Evolutionary conservation across 2,888 invertebrate species (phyloP), one percentile per base, ranked within the genome.

Genomic region (Lamproptera curius): DNA sequence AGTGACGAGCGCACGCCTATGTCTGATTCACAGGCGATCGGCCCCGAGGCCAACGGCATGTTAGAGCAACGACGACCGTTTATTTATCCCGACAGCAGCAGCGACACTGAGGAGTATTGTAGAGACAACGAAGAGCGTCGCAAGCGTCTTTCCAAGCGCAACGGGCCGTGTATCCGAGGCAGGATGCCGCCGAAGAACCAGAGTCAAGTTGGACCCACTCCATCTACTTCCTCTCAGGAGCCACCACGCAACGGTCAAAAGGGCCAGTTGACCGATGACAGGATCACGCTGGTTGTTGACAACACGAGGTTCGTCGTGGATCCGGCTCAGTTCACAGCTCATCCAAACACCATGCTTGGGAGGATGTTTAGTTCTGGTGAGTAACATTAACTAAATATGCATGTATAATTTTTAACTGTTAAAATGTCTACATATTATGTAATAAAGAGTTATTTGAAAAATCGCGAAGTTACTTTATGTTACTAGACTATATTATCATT

Each of bases 341-440:
- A 98, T 81, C 98, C 99, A 0, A 98, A 99, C 73, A 99, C 99
- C 0, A 98, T 99, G 98, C 88, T 99, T 23, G 99, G 99, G n/a
- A 92, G 97, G 62, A 98, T 98, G 98, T 98, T 98, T 67, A 96
- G 96, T 71, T 95, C 96, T 9, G 96, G 96, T 52, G 49, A 67
- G 69, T 61, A n/a, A 16, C 46, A 20, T 38, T 17, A n/a, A 28
- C n/a, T n/a, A n/a, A n/a, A n/a, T n/a, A n/a, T n/a, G n/a, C n/a
- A n/a, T n/a, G n/a, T n/a, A n/a, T n/a, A n/a, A n/a, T n/a, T n/a
- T n/a, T n/a, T n/a, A n/a, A n/a, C n/a, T n/a, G n/a, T n/a, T n/a
- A n/a, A n/a, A n/a, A n/a, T n/a, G n/a, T n/a, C n/a, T n/a, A n/a
- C n/a, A n/a, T n/a, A n/a, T n/a, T n/a, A n/a, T n/a, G n/a, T n/a